Base-by-base conservation (phyloP, 2,113 vertebrate species). In the Neogobius melanostomus region DNA sequence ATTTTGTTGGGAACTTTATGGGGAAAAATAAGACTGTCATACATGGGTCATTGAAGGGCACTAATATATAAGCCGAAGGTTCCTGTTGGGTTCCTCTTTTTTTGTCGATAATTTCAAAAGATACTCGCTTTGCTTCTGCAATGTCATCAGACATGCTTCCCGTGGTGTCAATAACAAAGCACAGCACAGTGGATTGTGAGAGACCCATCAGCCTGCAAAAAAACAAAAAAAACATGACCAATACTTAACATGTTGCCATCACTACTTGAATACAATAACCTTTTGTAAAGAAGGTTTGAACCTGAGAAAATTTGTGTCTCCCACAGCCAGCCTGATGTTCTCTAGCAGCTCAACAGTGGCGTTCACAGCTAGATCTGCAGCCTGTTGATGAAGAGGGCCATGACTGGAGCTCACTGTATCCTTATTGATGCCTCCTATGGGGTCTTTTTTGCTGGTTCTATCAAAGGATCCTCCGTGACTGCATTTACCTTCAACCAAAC, bases 41-140 rank as follows among this genome's bases (percentile, higher is more conserved):
- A 91, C 90, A 82, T 60, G 90, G 87, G 74, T 92, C 90, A 69
- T 90, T 92, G 72, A 91, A 91, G 7, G 88, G 89, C 7, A 91
- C 91, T 70, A 91, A 7, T 66, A 91, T 87, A 77, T 91, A 92
- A n/a, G 62, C 57, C 0, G 85, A 85, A 2, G 90, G 90, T 28
- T 89, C 87, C 21, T 83, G 62, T 4, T 21, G 51, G 3, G 85
- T 87, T 66, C 85, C 85, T 6, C 68, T 77, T 36, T 74, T 90
- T 0, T 71, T 71, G 72, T 91, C 82, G 14, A 91, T 91, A 65
- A 92, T 89, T 5, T 69, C 49, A 47, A 84, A 82, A 8, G 82
- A 72, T 36, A 90, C 73, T 8, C 57, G 59, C 68, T 81, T 88
- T 1, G 80, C 88, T 53, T 78, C 82, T 0, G 71, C 76, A 4